These are phyloP conservation scores for Epinotia brunnichana DNA, from an alignment of 2,888 invertebrate species.

Conservation along the genomic window DNA sequence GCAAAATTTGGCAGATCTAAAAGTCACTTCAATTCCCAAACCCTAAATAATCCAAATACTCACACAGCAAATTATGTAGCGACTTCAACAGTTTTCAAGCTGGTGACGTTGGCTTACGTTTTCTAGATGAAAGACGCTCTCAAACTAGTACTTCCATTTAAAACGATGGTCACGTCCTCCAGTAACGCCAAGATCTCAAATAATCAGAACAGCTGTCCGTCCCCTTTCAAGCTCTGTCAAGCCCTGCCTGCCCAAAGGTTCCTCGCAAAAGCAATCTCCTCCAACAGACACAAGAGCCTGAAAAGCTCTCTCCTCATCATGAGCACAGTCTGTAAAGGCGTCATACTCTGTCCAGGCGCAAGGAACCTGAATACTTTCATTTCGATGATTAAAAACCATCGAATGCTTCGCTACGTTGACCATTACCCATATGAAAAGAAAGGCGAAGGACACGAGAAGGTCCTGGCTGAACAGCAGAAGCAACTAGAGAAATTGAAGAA, in stretches of 20 bases:
- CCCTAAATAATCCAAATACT: neutral
- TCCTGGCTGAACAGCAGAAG: slow-evolving; percentile 8
- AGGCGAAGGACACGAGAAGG: neutral
- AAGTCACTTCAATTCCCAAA: neutral
- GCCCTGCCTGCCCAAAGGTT: neutral
- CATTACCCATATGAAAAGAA: neutral
- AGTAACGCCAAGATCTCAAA: neutral
- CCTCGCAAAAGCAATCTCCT: neutral
- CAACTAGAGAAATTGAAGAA: slow-evolving; percentile 2
- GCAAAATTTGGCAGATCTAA: neutral
- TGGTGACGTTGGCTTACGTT: neutral
- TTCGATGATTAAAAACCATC: neutral
- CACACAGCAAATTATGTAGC: neutral
- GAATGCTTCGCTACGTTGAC: neutral
- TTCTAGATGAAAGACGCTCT: neutral
- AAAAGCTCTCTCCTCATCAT: neutral
- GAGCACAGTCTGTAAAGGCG: neutral
- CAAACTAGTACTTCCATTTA: neutral
- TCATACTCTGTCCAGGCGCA: neutral
- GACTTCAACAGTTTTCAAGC: neutral
- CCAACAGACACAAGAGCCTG: neutral
- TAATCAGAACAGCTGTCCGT: neutral
- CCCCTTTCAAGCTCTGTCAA: slow-evolving; percentile 5
- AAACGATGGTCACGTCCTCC: neutral
- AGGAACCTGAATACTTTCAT: neutral